phyloP scores from a whole-genome alignment of 2,888 invertebrate species.

The Operophtera brumata region DNA sequence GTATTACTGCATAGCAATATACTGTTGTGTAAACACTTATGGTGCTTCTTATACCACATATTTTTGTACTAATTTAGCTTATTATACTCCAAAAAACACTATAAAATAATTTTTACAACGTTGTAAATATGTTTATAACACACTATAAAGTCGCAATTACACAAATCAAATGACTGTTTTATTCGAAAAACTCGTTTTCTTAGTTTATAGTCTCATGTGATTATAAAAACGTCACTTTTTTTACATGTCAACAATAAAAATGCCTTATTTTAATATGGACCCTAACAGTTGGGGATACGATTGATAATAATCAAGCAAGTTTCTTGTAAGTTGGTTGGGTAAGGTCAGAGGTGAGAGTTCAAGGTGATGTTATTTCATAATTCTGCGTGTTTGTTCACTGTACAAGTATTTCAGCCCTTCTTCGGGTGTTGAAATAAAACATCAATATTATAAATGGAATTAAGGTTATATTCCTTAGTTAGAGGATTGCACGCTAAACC shows the following conservation, averaged over 20 bases:
- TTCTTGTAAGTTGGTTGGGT: background rate
- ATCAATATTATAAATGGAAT: too few species aligned
- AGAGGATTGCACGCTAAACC: too few species aligned
- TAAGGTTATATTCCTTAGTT: too few species aligned
- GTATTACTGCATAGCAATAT: too few species aligned
- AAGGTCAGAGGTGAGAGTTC: constrained; percentile 11
- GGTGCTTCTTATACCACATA: too few species aligned
- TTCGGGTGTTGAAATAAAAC: too few species aligned
- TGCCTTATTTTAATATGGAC: constrained; percentile 8
- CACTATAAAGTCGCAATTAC: constrained; percentile 20
- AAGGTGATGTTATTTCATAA: background rate
- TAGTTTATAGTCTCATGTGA: constrained; percentile 7
- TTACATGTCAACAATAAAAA: background rate
- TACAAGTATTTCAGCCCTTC: too few species aligned
- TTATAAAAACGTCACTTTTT: constrained; percentile 10
- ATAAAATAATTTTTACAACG: constrained; percentile 15
- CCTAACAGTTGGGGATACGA: background rate
- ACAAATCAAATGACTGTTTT: constrained; percentile 20
- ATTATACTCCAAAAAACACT: constrained; percentile 12
- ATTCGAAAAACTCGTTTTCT: constrained; percentile 12
- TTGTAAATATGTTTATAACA: constrained; percentile 17
- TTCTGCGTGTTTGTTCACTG: too few species aligned
- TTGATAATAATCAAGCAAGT: constrained; percentile 2
- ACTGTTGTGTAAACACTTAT: too few species aligned
- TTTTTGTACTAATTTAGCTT: background rate